These are phyloP conservation scores for Amyelois transitella DNA, from an alignment of 1,140 invertebrate species.

Conservation along the genomic window DNA sequence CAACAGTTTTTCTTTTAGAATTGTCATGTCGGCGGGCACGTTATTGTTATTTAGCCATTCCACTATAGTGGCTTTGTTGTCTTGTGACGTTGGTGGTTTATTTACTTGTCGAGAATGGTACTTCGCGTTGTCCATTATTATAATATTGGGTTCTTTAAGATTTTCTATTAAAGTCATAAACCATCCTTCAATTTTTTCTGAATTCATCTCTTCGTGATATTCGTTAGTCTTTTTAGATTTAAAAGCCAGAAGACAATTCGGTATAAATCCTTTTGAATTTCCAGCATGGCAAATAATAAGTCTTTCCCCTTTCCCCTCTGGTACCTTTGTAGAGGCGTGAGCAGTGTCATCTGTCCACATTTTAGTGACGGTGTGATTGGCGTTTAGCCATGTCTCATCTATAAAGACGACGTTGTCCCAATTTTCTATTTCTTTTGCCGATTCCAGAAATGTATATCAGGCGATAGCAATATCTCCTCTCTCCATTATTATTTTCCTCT, in stretches of 20 bases:
- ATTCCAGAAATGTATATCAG: conserved; percentile 13
- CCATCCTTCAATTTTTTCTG: conserved; percentile 8
- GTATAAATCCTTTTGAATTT: conserved; percentile 11
- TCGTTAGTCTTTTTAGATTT: conserved; percentile 10
- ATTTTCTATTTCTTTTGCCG: conserved; percentile 14
- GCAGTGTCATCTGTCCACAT: conserved; percentile 19
- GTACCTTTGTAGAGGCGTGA: conserved; percentile 16
- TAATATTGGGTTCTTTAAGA: conserved; percentile 5
- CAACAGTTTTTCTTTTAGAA: conserved; percentile 1
- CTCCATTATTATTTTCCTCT: conserved; percentile 24
- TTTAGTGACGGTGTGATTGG: conserved; percentile 16
- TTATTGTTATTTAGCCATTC: conserved; percentile 12
- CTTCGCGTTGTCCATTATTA: conserved; percentile 28
- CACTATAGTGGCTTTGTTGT: conserved; percentile 13
- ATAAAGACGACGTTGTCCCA: conserved; percentile 24
- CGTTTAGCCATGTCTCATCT: conserved; percentile 26
- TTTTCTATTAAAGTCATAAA: conserved; percentile 3
- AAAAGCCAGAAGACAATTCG: conserved; percentile 14
- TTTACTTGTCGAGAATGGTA: conserved; percentile 29
- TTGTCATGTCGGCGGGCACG: not conserved
- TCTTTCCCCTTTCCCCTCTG: conserved; percentile 17
- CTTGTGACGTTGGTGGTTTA: conserved; percentile 21
- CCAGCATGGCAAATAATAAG: conserved; percentile 28
- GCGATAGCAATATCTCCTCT: conserved; percentile 13
- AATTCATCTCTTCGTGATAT: conserved; percentile 10